Evolutionary conservation across 2,888 invertebrate species (phyloP), one percentile per base, ranked within the genome.

Genomic region (Polietes domitor): DNA sequence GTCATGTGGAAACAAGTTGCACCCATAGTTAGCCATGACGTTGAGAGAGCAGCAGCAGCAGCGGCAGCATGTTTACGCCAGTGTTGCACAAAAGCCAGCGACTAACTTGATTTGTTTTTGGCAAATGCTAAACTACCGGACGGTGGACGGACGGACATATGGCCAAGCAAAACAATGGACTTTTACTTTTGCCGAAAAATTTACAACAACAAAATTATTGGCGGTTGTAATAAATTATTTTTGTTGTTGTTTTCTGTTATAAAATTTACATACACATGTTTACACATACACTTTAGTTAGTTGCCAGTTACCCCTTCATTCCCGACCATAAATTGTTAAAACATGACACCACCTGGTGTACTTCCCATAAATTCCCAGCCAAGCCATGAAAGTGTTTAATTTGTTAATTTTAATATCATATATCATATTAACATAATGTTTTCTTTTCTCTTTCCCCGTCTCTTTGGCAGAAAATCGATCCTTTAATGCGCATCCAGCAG

Each of bases 401-500:
- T 32, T 32, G 32, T 32, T n/a, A n/a, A n/a, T n/a, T 26, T 12
- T 15, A 2, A 21, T 17, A 19, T 3, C 53, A 10, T 7, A 53
- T 21, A 21, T 53, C 15, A 61, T n/a, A n/a, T 24, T 24, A 32
- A 37, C 21, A 2, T 63, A n/a, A n/a, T n/a, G n/a, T 72, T 63
- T 17, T 17, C 21, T 26, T 19, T 24, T 37, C 21, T 12, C 12
- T 65, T 72, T 21, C 43, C 55, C 28, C 50, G 92, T 93, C 6
- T 47, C 12, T 87, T 91, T 93, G 89, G 89, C 92, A 94, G 91
- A 95, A 95, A 92, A 94, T 95, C 90, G 95, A 95, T 92, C 96
- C 96, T 86, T 93, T 96, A 89, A 94, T 94, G 89, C 94, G 97
- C 91, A 97, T 98, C 91, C 97, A 98, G 93, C 94, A 95, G 90